phyloP scores from a whole-genome alignment of 2,113 vertebrate species.

The Gallinago paraguaiae region DNA sequence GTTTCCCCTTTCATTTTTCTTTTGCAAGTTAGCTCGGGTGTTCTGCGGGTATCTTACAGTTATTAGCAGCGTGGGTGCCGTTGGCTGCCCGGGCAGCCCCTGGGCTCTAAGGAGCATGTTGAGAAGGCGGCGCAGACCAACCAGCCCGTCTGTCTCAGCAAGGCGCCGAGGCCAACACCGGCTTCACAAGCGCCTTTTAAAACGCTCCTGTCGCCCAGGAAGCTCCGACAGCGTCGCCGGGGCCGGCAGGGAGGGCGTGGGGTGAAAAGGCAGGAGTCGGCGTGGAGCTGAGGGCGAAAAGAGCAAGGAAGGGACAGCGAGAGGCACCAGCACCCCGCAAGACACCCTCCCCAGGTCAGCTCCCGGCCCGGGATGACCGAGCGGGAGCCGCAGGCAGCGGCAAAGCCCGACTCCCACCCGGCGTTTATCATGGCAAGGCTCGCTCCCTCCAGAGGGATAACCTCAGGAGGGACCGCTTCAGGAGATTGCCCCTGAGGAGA shows the following conservation, averaged over 20 bases:
- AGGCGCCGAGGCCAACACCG: no score
- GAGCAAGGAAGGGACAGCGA: no score
- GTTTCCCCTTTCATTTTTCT: neutral
- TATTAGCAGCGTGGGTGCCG: neutral
- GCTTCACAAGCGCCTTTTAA: neutral
- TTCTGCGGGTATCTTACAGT: rapidly evolving
- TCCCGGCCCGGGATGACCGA: neutral
- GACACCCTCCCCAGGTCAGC: no score
- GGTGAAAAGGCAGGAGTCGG: neutral
- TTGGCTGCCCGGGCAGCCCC: neutral
- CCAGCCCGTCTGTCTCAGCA: neutral
- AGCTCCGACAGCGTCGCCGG: neutral
- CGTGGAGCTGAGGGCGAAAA: neutral
- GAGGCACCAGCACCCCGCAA: neutral
- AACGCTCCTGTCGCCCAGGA: neutral
- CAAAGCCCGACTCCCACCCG: neutral
- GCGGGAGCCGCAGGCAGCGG: neutral
- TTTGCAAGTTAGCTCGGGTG: no score
- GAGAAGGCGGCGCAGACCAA: neutral
- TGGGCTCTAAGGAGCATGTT: rapidly evolving
- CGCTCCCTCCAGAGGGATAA: neutral
- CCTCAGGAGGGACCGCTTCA: no score
- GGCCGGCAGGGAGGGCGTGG: neutral
- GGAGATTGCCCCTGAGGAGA: no score
- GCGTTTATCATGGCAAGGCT: neutral